Evolutionary conservation across 2,797 vertebrate genomes (phyloP).

Genomic region (Caiman crocodilus): DNA sequence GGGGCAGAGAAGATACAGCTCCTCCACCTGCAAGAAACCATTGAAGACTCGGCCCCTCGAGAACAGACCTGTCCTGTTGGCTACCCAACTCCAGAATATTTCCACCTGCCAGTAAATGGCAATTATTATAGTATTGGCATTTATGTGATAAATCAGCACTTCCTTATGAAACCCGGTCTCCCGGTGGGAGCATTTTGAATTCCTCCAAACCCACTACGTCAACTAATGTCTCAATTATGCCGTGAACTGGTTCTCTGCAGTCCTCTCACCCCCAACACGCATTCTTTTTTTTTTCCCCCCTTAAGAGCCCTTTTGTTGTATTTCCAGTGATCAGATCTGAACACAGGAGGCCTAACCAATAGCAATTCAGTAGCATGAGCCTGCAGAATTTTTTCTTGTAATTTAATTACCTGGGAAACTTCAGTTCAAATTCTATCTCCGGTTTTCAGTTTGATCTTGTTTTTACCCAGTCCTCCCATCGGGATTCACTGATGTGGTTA

Average conservation of each 20-base stretch:
- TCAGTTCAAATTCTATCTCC: constrained; percentile 45
- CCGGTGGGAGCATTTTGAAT: background rate
- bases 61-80: background rate
- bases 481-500: constrained; percentile 47
- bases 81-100: fast-evolving
- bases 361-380: background rate
- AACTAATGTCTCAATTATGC: background rate
- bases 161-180: background rate
- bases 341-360: background rate
- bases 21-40: background rate
- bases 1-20: constrained; percentile 24
- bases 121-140: background rate
- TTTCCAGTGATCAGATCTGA: constrained; percentile 2
- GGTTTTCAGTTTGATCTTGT: constrained; percentile 16
- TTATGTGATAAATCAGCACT: background rate
- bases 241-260: background rate
- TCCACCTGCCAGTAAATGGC: background rate
- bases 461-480: background rate
- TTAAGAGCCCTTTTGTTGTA: background rate
- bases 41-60: background rate
- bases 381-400: constrained; percentile 51
- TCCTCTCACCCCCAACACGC: fast-evolving
- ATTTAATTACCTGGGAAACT: constrained; percentile 51
- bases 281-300: fast-evolving
- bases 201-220: background rate